phyloP scores from a whole-genome alignment of 2,888 invertebrate genomes.

The Glyphotaelius pellucidus region DNA sequence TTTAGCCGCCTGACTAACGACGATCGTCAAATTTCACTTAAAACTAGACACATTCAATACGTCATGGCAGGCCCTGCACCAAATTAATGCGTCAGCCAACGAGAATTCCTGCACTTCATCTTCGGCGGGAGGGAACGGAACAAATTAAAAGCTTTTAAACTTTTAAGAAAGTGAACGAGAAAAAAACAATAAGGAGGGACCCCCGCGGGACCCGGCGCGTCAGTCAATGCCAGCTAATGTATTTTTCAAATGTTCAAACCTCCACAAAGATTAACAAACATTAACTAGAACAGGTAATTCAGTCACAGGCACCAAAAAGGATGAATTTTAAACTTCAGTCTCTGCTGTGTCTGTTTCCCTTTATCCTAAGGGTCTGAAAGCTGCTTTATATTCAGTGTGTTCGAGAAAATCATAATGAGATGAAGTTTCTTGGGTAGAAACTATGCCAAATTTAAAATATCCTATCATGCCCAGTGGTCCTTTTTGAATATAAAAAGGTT shows the following conservation, averaged over 20 bases:
- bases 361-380: not conserved
- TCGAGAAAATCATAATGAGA: not conserved
- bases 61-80: conserved; percentile 56
- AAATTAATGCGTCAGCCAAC: conserved; percentile 63
- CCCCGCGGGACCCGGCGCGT: conserved; percentile 61
- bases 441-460: conserved; percentile 2
- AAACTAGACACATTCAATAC: conserved; percentile 63
- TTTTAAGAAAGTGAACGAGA: conserved; percentile 62
- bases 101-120: conserved; percentile 64
- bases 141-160: conserved; percentile 66
- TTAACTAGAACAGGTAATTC: not conserved
- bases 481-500: not conserved
- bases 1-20: conserved; percentile 59
- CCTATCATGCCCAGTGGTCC: not conserved
- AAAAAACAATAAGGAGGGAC: conserved; percentile 62
- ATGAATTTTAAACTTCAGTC: not conserved
- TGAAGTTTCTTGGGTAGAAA: not conserved
- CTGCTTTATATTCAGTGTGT: not conserved
- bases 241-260: conserved; percentile 64
- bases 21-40: conserved; percentile 62
- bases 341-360: not conserved
- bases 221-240: conserved; percentile 66
- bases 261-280: conserved; percentile 12
- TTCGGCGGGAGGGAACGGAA: conserved; percentile 62
- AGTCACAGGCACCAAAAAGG: not conserved